Conservation (phyloP, 2,113 vertebrate genomes). For the Catagonus wagneri region DNA sequence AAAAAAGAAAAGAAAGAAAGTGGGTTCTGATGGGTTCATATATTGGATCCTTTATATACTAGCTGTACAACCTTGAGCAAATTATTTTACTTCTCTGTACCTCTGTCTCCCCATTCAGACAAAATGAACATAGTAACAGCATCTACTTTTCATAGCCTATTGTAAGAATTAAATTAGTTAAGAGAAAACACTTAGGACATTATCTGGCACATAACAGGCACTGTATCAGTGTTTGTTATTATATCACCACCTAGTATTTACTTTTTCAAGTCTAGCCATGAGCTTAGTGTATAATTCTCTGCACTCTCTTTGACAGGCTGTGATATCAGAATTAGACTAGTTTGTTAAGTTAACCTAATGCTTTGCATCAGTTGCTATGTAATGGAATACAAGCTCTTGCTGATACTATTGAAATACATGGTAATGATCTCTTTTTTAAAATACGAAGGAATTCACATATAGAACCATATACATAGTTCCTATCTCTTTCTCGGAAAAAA, state of each 20-base stretch:
- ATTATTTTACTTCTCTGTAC: neutral
- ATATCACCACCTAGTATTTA: neutral
- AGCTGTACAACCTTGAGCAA: neutral
- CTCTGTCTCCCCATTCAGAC: neutral
- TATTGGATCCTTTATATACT: neutral
- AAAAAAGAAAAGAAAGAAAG: neutral
- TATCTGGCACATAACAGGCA: neutral
- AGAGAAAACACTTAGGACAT: constrained; percentile 7
- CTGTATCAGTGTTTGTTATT: neutral
- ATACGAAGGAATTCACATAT: neutral
- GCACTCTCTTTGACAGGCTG: neutral
- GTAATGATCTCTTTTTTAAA: neutral
- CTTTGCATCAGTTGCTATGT: neutral
- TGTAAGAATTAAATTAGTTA: neutral
- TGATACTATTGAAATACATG: neutral
- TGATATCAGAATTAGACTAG: neutral
- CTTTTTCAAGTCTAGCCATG: neutral
- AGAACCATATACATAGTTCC: neutral
- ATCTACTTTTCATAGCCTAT: neutral
- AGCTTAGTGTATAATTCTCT: neutral
- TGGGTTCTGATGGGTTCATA: neutral
- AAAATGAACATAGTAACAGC: neutral
- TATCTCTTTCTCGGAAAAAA: constrained; percentile 7
- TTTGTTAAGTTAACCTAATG: neutral
- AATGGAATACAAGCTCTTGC: neutral